phyloP scores from a whole-genome alignment of 2,888 invertebrate species.

The Pecten maximus region DNA sequence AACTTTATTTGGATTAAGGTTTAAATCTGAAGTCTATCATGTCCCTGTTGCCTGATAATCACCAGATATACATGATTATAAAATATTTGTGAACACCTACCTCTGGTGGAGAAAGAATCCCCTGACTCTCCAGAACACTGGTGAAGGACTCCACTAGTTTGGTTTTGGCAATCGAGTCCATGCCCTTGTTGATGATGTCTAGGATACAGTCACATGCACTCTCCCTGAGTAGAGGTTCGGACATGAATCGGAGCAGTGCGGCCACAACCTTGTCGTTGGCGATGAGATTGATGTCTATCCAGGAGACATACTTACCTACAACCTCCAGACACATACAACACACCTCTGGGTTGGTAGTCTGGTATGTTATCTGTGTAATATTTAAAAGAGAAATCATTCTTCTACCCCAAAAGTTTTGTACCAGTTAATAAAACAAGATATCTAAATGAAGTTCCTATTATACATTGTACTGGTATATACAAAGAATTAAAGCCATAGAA shows the following conservation, averaged over 20 bases:
- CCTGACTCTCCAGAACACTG: constrained; percentile 81
- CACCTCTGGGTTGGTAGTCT: constrained; percentile 80
- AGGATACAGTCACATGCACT: constrained; percentile 85
- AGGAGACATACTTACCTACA: constrained; percentile 85
- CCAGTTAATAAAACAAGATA: too few relatives aligned
- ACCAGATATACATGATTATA: neutral
- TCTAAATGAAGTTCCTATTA: too few relatives aligned
- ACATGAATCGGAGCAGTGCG: constrained; percentile 83
- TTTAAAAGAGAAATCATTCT: constrained; percentile 52
- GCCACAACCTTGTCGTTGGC: constrained; percentile 85
- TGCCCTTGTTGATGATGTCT: constrained; percentile 85
- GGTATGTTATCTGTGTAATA: constrained; percentile 82
- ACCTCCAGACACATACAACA: constrained; percentile 83
- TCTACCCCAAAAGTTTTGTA: too few relatives aligned
- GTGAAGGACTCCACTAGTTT: constrained; percentile 84
- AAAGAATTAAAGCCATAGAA: too few relatives aligned
- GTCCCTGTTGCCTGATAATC: too few relatives aligned
- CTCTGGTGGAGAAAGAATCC: constrained; percentile 81
- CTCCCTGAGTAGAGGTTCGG: constrained; percentile 81
- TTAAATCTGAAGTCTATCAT: too few relatives aligned
- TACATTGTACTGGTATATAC: too few relatives aligned
- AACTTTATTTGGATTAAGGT: too few relatives aligned
- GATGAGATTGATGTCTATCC: constrained; percentile 86
- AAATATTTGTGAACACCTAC: constrained; percentile 63
- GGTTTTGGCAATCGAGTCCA: constrained; percentile 85